Base-by-base conservation (phyloP, 1,140 invertebrate genomes). In the Harlomillsia oculata region DNA sequence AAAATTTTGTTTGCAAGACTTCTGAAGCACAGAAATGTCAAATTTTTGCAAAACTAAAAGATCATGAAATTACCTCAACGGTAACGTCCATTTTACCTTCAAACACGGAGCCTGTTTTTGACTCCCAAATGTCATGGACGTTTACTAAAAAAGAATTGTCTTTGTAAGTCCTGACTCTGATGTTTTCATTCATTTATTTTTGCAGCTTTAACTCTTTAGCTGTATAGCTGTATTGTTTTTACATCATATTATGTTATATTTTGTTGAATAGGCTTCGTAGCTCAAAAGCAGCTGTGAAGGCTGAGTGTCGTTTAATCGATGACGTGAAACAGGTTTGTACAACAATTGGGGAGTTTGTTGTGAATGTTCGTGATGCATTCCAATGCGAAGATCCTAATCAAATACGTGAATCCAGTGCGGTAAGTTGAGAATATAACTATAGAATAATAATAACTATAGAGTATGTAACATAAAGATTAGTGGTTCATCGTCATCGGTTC, bases 291-390 rank as follows among this genome's bases (percentile, higher is more conserved):
- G 29, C 21, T 1, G 23, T 58, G 3, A 58, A 52, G 20, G 56
- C 52, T 9, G 26, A 41, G 2, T 58, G 49, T 29, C 1, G 37
- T 1, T 6, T 53, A 6, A 18, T 45, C 0, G 29, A 36, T 20
- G 51, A 59, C 20, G 26, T 16, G 4, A 9, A 13, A 8, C 14
- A 48, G 0, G 1, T 18, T 11, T 25, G 16, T 6, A 36, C 18
- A 5, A 43, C 34, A 26, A 5, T 59, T 6, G 56, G 56, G 6
- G 53, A 59, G 14, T 39, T 43, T 26, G 43, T 59, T 20, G 25
- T 59, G 9, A 28, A 52, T 28, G 50, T 59, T 2, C 53, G 53
- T 23, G 56, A 59, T 26, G 56, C 56, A 21, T 53, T 51, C 13
- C 23, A 5, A 4, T 14, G 44, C 9, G 13, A 1, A 3, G 14